Conservation (phyloP, 2,797 vertebrate species). For the Danio albolineatus region DNA sequence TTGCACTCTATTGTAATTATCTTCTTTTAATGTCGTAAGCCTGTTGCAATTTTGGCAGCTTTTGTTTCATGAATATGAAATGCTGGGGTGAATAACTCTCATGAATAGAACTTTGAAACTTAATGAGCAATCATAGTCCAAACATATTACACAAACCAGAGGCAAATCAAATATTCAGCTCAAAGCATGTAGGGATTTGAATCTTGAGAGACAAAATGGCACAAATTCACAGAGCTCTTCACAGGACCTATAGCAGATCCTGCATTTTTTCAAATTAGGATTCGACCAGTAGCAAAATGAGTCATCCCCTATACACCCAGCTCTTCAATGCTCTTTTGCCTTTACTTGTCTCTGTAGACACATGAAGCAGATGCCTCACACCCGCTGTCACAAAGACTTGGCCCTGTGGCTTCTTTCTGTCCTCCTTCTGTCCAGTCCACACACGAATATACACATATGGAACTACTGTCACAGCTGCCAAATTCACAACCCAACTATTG, state of each 20-base stretch:
- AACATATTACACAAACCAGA: not conserved
- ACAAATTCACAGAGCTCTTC: not conserved
- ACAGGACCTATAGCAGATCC: not conserved
- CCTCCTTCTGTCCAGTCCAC: slow-evolving; percentile 37
- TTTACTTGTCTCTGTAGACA: slow-evolving; percentile 53
- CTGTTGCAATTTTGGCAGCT: not conserved
- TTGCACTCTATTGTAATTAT: not conserved
- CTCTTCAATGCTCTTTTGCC: slow-evolving; percentile 30
- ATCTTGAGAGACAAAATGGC: slow-evolving; percentile 19
- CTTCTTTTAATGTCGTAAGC: slow-evolving; percentile 2
- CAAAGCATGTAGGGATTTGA: slow-evolving; percentile 4
- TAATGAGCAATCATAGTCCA: slow-evolving; percentile 13
- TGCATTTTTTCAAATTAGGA: slow-evolving; percentile 27
- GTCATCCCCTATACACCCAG: slow-evolving; percentile 24
- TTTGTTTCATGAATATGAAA: not conserved
- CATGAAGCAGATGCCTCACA: slow-evolving; percentile 55
- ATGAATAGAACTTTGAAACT: not conserved
- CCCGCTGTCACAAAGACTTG: slow-evolving; percentile 51
- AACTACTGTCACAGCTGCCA: slow-evolving; percentile 36
- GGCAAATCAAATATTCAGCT: slow-evolving; percentile 10
- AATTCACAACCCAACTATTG: slow-evolving; percentile 25
- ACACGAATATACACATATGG: slow-evolving; percentile 30
- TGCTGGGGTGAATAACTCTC: not conserved
- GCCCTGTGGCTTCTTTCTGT: slow-evolving; percentile 40
- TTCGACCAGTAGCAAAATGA: slow-evolving; percentile 4